These are phyloP conservation scores for Listrodromus nycthemerus DNA, from an alignment of 2,888 invertebrate species.

Conservation along the genomic window DNA sequence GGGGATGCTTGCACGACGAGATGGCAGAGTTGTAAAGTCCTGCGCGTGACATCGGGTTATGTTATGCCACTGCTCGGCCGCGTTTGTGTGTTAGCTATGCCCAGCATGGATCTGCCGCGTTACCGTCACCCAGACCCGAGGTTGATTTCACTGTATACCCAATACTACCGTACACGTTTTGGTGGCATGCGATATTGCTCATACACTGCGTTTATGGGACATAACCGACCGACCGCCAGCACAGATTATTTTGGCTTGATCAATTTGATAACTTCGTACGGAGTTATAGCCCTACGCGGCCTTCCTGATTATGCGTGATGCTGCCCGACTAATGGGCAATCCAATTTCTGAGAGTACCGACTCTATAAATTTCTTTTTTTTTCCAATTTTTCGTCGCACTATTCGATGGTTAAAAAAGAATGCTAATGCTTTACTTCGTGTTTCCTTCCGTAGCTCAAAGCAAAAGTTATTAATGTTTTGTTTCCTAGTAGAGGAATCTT, in stretches of 20 bases:
- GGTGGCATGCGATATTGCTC: conserved; percentile 82
- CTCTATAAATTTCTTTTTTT: neutral
- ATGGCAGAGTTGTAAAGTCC: conserved; percentile 84
- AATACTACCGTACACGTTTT: conserved; percentile 74
- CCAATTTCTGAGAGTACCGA: conserved; percentile 28
- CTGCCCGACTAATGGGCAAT: conserved; percentile 50
- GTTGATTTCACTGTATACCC: conserved; percentile 69
- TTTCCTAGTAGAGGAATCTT: too few relatives aligned
- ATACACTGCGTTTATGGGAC: conserved; percentile 84
- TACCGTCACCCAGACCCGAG: conserved; percentile 66
- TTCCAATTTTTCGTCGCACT: neutral
- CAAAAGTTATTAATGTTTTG: too few relatives aligned
- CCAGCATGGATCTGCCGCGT: conserved; percentile 71
- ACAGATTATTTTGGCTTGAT: conserved; percentile 84
- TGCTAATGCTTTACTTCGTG: too few relatives aligned
- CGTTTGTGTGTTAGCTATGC: conserved; percentile 75
- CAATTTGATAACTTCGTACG: conserved; percentile 84
- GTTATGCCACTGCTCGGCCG: conserved; percentile 78
- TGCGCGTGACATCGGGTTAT: conserved; percentile 83
- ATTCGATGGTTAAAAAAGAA: neutral
- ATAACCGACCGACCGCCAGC: conserved; percentile 82
- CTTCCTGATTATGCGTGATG: conserved; percentile 79
- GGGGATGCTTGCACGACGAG: conserved; percentile 75
- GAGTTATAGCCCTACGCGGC: conserved; percentile 75
- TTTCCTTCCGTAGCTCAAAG: too few relatives aligned